phyloP scores from a whole-genome alignment of 2,797 vertebrate genomes.

The Glyptemys insculpta region DNA sequence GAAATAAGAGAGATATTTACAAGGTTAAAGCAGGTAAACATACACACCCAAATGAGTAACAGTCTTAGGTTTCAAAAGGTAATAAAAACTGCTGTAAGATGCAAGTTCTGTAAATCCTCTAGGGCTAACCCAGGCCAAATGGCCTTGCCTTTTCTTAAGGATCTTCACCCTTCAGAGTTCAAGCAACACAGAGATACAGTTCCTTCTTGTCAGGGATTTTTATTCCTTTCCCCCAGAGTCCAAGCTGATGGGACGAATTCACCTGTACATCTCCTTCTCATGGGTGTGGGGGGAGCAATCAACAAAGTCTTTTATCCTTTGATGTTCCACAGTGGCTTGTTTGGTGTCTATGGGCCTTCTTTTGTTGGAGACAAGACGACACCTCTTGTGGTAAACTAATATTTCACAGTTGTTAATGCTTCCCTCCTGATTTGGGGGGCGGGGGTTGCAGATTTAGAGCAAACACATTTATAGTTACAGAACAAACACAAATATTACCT shows the following conservation, averaged over 20 bases:
- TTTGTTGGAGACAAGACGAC: background rate
- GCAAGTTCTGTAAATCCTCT: background rate
- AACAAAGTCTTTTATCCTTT: background rate
- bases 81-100: background rate
- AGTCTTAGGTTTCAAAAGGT: background rate
- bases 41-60: background rate
- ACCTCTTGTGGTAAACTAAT: background rate
- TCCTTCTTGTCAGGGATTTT: background rate
- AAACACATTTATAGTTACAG: background rate
- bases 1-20: background rate
- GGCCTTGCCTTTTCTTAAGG: background rate
- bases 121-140: no score
- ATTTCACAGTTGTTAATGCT: background rate
- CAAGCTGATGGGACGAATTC: background rate
- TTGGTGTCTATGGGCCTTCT: background rate
- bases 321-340: background rate
- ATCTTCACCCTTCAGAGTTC: background rate
- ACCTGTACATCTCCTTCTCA: background rate
- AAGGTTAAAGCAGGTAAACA: background rate
- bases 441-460: background rate
- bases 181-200: background rate
- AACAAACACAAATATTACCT: no score
- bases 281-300: background rate
- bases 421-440: background rate
- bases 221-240: background rate